Evolutionary conservation across 2,797 vertebrate species (phyloP), one percentile per base, ranked within the genome.

Genomic region (Sebastiscus tertius): DNA sequence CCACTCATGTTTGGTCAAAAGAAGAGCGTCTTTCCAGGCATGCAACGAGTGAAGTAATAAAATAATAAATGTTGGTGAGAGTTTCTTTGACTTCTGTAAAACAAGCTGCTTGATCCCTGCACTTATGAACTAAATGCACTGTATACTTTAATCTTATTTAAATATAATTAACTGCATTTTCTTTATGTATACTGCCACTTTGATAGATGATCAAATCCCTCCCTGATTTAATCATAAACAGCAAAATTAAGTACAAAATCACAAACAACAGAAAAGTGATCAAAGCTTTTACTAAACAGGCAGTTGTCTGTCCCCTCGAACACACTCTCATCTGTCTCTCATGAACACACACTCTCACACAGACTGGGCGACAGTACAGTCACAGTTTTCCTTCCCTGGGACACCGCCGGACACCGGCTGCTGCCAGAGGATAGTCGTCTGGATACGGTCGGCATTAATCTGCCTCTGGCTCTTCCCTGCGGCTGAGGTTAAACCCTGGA

Each of bases 361-460:
- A 84, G 29, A 61, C 72, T 59, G 73, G 42, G 33, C 29, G 18
- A 55, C 77, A 82, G 33, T 26, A 60, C 71, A 65, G 83, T 69
- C 64, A 66, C 77, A 80, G 64, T 72, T 75, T 74, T 66, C 49
- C 80, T 60, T 88, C 73, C 27, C 59, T 14, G 16, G 87, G 74
- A 86, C 65, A 65, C 55, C 0, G 65, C 65, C n/a, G 73, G 77
- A 87, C 66, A 22, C 27, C 27, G 36, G 72, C 74, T 29, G 66
- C 59, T 81, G 75, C 68, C 69, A 82, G 69, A 82, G 81, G 81
- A 80, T 59, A 60, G 58, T 61, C 20, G 59, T 52, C 54, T 65
- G 80, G 76, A 85, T 85, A 87, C 81, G 4, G 49, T 70, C 74
- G 3, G 61, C 73, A 79, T 85, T 92, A 90, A 89, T 91, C 87